phyloP scores from a whole-genome alignment of 1,140 invertebrate species.

The Drosophila prosaltans region DNA sequence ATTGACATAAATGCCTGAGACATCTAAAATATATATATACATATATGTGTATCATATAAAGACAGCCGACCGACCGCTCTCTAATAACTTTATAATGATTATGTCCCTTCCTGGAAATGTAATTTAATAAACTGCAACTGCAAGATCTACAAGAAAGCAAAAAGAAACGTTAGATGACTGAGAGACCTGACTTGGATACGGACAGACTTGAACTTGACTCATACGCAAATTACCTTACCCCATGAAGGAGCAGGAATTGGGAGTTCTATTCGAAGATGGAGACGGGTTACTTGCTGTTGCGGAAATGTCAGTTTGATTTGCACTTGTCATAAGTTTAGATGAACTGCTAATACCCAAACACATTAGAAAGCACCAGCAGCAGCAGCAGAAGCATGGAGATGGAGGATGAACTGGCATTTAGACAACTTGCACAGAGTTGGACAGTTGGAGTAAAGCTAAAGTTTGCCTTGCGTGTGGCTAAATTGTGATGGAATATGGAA shows the following conservation, averaged over 20 bases:
- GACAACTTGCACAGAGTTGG: conserved; percentile 31
- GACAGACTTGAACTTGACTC: conserved; percentile 44
- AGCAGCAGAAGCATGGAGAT: conserved; percentile 13
- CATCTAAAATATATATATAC: conserved; percentile 16
- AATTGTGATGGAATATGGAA: conserved; percentile 34
- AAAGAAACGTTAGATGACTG: conserved; percentile 28
- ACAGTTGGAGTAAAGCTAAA: conserved; percentile 49
- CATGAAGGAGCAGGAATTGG: conserved; percentile 24
- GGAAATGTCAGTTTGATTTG: conserved; percentile 81
- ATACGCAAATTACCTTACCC: conserved; percentile 73
- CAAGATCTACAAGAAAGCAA: conserved; percentile 12
- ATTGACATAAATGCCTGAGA: conserved; percentile 42
- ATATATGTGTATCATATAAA: conserved; percentile 17
- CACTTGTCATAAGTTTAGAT: conserved; percentile 81
- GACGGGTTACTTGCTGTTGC: conserved; percentile 42
- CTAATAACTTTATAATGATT: conserved; percentile 81
- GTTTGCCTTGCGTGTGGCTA: conserved; percentile 49
- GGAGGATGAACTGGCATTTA: conserved; percentile 16
- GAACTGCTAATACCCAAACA: conserved; percentile 80
- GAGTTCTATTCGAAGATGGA: not conserved
- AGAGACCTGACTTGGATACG: conserved; percentile 7
- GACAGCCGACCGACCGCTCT: conserved; percentile 11
- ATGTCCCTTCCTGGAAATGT: conserved; percentile 66
- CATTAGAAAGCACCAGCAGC: conserved; percentile 72
- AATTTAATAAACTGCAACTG: conserved; percentile 73